Evolutionary conservation across 2,888 invertebrate genomes (phyloP).

Genomic region (Malthinus flaveolus): DNA sequence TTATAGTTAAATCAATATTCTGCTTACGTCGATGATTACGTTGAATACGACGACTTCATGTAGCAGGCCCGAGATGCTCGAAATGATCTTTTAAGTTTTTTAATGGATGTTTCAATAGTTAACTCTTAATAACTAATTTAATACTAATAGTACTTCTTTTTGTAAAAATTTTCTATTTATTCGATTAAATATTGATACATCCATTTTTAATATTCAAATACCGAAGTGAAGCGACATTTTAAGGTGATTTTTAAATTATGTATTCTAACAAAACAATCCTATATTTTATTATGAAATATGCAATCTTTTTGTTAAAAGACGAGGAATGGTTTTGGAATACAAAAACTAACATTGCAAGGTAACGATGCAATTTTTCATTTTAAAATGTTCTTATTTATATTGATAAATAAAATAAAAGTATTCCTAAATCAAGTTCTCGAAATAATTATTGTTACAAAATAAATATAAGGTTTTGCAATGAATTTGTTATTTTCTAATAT

Average conservation of each 20-base stretch:
- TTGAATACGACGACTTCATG: slow-evolving; percentile 76
- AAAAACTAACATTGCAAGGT: slow-evolving; percentile 2
- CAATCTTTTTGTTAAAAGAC: slow-evolving; percentile 15
- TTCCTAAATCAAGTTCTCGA: slow-evolving; percentile 15
- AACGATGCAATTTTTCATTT: neutral
- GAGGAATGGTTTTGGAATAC: slow-evolving; percentile 14
- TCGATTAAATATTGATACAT: slow-evolving; percentile 3
- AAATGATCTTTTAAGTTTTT: slow-evolving; percentile 14
- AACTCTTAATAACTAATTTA: slow-evolving; percentile 8
- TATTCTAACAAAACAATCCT: slow-evolving; percentile 17
- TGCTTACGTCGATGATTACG: slow-evolving; percentile 67
- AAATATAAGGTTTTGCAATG: slow-evolving; percentile 25
- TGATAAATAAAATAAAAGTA: neutral
- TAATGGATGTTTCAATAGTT: slow-evolving; percentile 12
- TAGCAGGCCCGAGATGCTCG: slow-evolving; percentile 55
- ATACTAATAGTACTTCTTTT: neutral
- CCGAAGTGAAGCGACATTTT: slow-evolving; percentile 12
- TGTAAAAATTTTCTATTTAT: neutral
- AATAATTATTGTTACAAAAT: slow-evolving; percentile 16
- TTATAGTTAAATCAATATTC: slow-evolving; percentile 65
- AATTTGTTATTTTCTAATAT: neutral
- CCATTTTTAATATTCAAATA: slow-evolving; percentile 2
- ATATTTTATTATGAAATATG: slow-evolving; percentile 18
- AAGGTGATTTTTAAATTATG: slow-evolving; percentile 16
- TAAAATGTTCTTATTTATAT: neutral